Evolutionary conservation across 2,113 vertebrate species (phyloP), one percentile per base, ranked within the genome.

Genomic region (Odocoileus hemionus): DNA sequence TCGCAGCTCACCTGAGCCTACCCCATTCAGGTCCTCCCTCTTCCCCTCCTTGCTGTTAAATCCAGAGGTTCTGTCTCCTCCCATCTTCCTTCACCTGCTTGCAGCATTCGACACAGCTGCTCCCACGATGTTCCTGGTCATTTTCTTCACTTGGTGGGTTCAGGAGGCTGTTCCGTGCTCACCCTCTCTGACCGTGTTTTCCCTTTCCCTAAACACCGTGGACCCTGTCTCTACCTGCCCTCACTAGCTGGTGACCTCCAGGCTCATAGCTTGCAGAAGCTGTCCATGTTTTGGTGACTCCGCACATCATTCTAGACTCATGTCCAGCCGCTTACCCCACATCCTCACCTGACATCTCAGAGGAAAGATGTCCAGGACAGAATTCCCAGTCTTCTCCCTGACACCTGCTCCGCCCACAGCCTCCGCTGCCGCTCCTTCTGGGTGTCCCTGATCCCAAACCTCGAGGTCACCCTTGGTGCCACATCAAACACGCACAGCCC

Each of bases 211-310:
- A 11, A 47, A 52, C 60, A 26, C 57, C 8, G 6, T 23, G 47
- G 14, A 17, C 52, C 15, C 15, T 45, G 17, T 26, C 84, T 85
- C 25, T 0, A 2, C 39, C 16, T n/a, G 17, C 13, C 14, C 67
- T 82, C 1, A 0, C 54, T 54, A 1, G 2, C 30, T 30, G 80
- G 36, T 47, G 82, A 90, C 70, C 26, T 78, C 61, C 4, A 8
- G 4, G 30, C 89, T 74, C 13, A 30, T 45, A 55, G 9, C 67
- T 78, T 57, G 15, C 19, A 2, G 47, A 21, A 26, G 14, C 57
- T 6, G 1, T 45, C 28, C 26, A 33, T 0, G 1, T 1, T 5
- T 15, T 0, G 0, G 11, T 52, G 43, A 79, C 13, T 83, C 36
- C n/a, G 61, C 19, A 43, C 1, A 15, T 30, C 30, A 15, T 36